Conservation (phyloP, 2,113 vertebrate species). For the cat (Felis catus) region F.catus_Fca126_mat1.0 CM031413.1:42399501-42400000, state of each 20-base stretch:
- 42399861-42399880: background rate
- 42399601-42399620: background rate
- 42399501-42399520: background rate
- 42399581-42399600: background rate
- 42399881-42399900: background rate
- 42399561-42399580: background rate
- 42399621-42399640: background rate
- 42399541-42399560: background rate
- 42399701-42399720: conserved; percentile 25
- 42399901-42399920: background rate
- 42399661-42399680: background rate
- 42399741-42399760: background rate
- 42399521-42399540: background rate
- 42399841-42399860: background rate
- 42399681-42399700: background rate
- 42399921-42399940: conserved; percentile 34
- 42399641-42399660: background rate
- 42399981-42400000: too few relatives aligned
- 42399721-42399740: background rate
- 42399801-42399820: background rate
- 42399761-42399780: background rate
- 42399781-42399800: background rate
- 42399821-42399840: background rate
- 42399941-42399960: conserved; percentile 3
- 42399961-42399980: too few relatives aligned